Conservation (phyloP, 2,113 vertebrate species). For the Aspiorhynchus laticeps region DNA sequence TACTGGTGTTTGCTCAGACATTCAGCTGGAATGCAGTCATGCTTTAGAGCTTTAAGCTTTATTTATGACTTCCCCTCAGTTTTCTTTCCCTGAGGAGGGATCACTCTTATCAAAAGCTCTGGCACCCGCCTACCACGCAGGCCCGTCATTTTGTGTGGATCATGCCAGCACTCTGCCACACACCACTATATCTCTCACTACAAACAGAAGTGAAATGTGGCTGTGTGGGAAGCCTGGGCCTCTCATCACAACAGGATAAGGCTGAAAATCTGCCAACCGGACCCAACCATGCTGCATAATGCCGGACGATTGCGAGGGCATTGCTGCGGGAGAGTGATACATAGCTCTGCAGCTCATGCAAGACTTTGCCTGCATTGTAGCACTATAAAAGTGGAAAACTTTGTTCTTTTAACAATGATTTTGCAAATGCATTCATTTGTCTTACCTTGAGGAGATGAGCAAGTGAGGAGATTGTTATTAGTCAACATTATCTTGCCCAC, state of each 20-base stretch:
- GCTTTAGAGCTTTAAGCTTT: constrained; percentile 58
- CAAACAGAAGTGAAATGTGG: constrained; percentile 32
- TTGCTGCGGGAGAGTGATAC: not conserved
- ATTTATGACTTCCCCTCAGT: constrained; percentile 63
- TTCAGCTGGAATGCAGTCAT: constrained; percentile 56
- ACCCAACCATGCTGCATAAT: constrained; percentile 17
- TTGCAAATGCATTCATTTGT: constrained; percentile 1
- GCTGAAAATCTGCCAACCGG: constrained; percentile 27
- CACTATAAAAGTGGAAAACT: constrained; percentile 14
- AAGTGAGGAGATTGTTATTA: not conserved
- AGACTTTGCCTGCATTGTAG: not conserved
- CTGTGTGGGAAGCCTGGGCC: constrained; percentile 26
- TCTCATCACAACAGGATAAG: constrained; percentile 49
- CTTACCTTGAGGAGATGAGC: not conserved
- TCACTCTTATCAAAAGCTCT: constrained; percentile 62
- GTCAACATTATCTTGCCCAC: not conserved
- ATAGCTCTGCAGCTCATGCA: constrained; percentile 15
- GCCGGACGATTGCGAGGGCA: not conserved
- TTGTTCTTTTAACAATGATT: not conserved
- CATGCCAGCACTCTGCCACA: constrained; percentile 32
- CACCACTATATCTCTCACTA: constrained; percentile 34
- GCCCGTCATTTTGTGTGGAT: constrained; percentile 43
- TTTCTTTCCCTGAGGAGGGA: constrained; percentile 55
- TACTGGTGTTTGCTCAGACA: constrained; percentile 39
- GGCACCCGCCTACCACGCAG: constrained; percentile 41